Percentiles rank a stretch among this genome's conserved stretches.
Conservation (phyloP, 2,113 vertebrate genomes). For the Trinectes maculatus region DNA sequence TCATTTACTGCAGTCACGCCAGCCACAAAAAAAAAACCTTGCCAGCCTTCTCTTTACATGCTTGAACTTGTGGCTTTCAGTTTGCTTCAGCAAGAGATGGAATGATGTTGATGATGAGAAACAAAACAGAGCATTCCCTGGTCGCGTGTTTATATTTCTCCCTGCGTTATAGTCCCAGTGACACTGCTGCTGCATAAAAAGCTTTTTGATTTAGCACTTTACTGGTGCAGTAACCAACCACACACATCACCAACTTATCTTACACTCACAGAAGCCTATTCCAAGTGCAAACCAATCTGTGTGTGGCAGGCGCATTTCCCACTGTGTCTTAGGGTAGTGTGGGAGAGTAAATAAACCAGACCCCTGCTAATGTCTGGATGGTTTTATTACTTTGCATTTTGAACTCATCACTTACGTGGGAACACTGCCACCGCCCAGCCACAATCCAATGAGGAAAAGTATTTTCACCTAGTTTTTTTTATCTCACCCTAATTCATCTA, state of each 20-base stretch:
- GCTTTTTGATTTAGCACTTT: not conserved
- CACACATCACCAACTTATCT: not conserved
- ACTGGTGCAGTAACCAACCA: not conserved
- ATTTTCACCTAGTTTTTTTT: constrained; percentile 17
- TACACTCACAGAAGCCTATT: not conserved
- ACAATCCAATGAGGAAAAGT: not conserved
- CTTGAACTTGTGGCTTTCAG: not conserved
- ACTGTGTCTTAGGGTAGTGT: not conserved
- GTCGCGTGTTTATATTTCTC: not conserved
- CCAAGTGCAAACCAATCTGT: too few species aligned
- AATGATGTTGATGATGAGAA: not conserved
- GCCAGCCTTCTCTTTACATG: not conserved
- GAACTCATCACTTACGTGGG: constrained; percentile 14
- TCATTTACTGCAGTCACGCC: constrained; percentile 1
- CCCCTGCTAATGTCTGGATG: not conserved
- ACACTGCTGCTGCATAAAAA: not conserved
- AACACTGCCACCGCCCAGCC: not conserved
- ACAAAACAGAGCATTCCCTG: too few species aligned
- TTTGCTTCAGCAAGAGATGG: not conserved
- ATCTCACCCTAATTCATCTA: constrained; percentile 24
- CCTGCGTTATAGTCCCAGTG: too few species aligned
- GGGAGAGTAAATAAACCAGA: not conserved
- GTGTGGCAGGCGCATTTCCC: not conserved
- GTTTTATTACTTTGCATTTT: too few species aligned
- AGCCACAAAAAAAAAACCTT: not conserved